Conservation (phyloP, 2,113 vertebrate genomes). For the Amia ocellicauda region DNA sequence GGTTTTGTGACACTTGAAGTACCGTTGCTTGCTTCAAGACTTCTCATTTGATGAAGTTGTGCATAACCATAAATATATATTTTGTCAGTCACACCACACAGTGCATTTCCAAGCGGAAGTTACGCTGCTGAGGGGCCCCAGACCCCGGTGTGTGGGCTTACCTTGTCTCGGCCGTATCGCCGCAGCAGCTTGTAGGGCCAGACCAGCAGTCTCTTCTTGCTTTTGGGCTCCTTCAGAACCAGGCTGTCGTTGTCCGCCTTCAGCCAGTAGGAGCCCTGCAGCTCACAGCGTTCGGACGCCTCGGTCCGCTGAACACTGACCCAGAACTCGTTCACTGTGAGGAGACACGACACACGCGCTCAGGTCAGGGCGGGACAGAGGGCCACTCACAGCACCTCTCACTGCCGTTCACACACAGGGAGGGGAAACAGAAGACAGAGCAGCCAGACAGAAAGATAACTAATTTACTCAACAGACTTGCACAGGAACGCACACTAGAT, state of each 20-base stretch:
- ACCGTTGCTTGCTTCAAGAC: no score
- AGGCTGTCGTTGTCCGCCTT: slow-evolving; percentile 75
- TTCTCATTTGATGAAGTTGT: no score
- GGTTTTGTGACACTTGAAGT: no score
- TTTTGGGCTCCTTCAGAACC: slow-evolving; percentile 74
- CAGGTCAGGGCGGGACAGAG: neutral
- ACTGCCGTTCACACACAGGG: no score
- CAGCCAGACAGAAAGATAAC: slow-evolving; percentile 1
- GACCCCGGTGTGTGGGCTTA: no score
- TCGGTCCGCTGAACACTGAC: slow-evolving; percentile 85
- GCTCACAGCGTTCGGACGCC: slow-evolving; percentile 81
- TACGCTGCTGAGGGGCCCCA: no score
- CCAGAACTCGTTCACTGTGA: slow-evolving; percentile 84
- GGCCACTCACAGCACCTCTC: no score
- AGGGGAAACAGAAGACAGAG: neutral
- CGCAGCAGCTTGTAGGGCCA: slow-evolving; percentile 95
- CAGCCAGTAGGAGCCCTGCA: slow-evolving; percentile 78
- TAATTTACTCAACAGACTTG: no score
- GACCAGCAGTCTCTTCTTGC: slow-evolving; percentile 61
- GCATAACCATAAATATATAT: no score
- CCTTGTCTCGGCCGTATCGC: slow-evolving; percentile 91
- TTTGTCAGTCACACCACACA: no score
- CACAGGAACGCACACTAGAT: no score
- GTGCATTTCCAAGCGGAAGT: no score
- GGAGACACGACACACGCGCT: slow-evolving; percentile 2